These are phyloP conservation scores for Lasioglossum morio DNA, from an alignment of 2,888 invertebrate species.

Conservation along the genomic window DNA sequence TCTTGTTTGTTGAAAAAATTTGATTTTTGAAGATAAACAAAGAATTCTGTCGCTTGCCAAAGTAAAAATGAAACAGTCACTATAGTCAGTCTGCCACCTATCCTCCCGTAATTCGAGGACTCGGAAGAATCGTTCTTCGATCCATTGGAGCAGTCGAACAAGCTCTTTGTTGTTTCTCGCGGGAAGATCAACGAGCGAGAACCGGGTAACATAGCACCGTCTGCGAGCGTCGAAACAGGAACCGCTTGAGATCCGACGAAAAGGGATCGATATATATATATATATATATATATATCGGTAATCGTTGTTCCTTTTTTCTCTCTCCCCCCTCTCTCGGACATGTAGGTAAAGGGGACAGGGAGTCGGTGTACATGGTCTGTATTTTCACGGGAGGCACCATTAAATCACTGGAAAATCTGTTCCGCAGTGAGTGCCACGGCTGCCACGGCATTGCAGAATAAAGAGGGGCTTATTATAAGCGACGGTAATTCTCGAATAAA, in stretches of 20 bases:
- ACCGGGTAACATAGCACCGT: slow-evolving; percentile 23
- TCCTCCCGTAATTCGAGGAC: not conserved
- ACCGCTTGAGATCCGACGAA: slow-evolving; percentile 14
- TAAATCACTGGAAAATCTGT: slow-evolving; percentile 84
- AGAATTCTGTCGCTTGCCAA: not conserved
- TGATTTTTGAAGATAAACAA: not conserved
- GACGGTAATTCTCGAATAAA: slow-evolving; percentile 84
- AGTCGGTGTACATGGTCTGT: slow-evolving; percentile 56
- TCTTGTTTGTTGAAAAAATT: too few species aligned
- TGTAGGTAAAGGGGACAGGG: slow-evolving; percentile 41
- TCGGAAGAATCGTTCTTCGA: slow-evolving; percentile 19
- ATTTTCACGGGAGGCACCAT: slow-evolving; percentile 79
- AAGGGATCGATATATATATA: slow-evolving; percentile 45
- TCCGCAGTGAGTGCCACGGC: slow-evolving; percentile 77
- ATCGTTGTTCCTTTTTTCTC: slow-evolving; percentile 40
- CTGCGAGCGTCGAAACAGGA: slow-evolving; percentile 34
- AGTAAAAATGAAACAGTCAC: not conserved
- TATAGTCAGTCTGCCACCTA: not conserved
- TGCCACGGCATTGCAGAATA: slow-evolving; percentile 80
- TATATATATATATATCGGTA: slow-evolving; percentile 45
- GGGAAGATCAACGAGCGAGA: slow-evolving; percentile 37
- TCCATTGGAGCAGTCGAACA: slow-evolving; percentile 17
- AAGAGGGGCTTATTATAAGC: slow-evolving; percentile 84
- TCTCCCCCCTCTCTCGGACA: not conserved
- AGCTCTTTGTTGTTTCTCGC: slow-evolving; percentile 25